phyloP scores from a whole-genome alignment of 2,888 invertebrate species.

The Philaethria dido region DNA sequence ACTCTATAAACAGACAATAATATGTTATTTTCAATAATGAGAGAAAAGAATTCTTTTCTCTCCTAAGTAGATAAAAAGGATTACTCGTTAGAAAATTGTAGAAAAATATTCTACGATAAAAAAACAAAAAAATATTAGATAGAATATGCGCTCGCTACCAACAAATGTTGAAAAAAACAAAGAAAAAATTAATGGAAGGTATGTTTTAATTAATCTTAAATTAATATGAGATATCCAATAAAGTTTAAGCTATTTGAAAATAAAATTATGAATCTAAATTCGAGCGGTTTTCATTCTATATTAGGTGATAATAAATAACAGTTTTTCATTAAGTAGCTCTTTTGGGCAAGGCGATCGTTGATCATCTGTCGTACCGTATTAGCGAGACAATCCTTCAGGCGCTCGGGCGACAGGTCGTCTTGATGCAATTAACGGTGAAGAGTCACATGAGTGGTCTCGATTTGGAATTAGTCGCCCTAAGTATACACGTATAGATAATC shows the following conservation, averaged over 20 bases:
- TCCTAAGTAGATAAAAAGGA: no score
- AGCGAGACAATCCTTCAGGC: constrained; percentile 75
- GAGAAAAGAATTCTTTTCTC: no score
- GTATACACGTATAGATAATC: constrained; percentile 26
- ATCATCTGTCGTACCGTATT: constrained; percentile 53
- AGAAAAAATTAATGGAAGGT: no score
- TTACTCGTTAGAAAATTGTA: not conserved
- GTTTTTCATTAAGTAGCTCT: constrained; percentile 30
- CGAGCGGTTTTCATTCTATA: not conserved
- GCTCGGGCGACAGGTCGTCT: constrained; percentile 56
- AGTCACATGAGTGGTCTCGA: constrained; percentile 62
- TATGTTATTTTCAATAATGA: not conserved
- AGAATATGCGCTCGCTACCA: not conserved
- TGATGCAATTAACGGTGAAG: constrained; percentile 70
- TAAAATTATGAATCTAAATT: not conserved
- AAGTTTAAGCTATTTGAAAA: no score
- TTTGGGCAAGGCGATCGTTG: constrained; percentile 20
- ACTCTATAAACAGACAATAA: not conserved
- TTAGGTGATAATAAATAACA: constrained; percentile 8
- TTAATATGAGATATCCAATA: no score
- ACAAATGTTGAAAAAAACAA: not conserved
- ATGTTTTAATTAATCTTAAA: not conserved
- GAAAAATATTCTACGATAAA: not conserved
- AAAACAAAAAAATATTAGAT: not conserved
- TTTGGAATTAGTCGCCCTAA: constrained; percentile 44